phyloP scores from a whole-genome alignment of 2,888 invertebrate genomes.

The Xylocampa areola region DNA sequence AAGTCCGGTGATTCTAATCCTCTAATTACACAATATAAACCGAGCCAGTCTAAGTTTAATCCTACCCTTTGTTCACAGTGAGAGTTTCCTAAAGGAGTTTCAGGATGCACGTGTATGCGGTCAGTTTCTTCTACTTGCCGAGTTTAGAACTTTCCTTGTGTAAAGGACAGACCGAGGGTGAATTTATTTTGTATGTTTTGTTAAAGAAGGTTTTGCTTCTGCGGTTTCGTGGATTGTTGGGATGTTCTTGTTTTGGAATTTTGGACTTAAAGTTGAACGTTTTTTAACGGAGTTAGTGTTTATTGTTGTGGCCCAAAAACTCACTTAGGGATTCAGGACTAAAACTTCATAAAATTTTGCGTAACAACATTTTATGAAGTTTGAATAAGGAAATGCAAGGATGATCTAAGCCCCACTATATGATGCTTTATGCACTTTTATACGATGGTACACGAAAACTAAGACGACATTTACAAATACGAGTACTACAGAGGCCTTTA shows the following conservation, averaged over 20 bases:
- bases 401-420: no score
- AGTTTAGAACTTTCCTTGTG: conserved; percentile 51
- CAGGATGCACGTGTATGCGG: conserved; percentile 60
- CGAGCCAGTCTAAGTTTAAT: conserved; percentile 57
- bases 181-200: conserved; percentile 55
- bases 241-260: conserved; percentile 12
- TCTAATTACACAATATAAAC: conserved; percentile 66
- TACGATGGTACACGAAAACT: no score
- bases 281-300: neutral
- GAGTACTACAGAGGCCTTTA: no score
- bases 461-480: no score
- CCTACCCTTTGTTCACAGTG: conserved; percentile 60
- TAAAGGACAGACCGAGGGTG: conserved; percentile 49
- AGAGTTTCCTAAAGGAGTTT: conserved; percentile 59
- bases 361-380: no score
- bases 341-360: no score
- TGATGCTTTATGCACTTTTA: no score
- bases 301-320: neutral
- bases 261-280: neutral
- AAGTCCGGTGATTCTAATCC: conserved; percentile 51
- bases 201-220: conserved; percentile 38
- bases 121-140: conserved; percentile 57
- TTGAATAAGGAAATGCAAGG: no score
- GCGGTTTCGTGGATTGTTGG: conserved; percentile 27
- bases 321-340: no score